Evolutionary conservation across 23 tunicate genomes (phyloP).

Genomic region (Halocynthia roretzi): DNA sequence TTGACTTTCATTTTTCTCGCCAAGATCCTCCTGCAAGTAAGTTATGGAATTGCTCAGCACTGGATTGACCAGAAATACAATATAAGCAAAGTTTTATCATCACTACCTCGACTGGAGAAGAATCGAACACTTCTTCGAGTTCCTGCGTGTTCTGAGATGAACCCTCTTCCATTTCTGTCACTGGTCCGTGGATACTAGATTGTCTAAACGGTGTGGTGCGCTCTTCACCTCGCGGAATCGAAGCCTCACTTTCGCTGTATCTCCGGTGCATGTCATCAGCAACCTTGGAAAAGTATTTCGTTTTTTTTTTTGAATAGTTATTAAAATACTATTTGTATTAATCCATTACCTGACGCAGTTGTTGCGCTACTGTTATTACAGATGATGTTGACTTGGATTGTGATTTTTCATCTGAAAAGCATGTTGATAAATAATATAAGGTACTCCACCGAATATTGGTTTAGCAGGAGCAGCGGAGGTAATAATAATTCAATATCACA

Average conservation of each 20-base stretch:
- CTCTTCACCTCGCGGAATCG: slow-evolving; percentile 6
- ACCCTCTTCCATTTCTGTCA: slow-evolving; percentile 14
- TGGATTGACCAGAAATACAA: neutral
- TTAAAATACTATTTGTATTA: neutral
- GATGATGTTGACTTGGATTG: slow-evolving; percentile 29
- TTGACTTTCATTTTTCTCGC: neutral
- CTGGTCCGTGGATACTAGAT: slow-evolving; percentile 12
- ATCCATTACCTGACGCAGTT: slow-evolving; percentile 8
- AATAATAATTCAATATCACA: too few relatives aligned
- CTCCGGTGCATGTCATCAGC: slow-evolving; percentile 25
- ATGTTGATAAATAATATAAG: too few relatives aligned
- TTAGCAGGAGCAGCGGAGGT: too few relatives aligned
- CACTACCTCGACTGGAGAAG: neutral
- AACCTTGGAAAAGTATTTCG: neutral
- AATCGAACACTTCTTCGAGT: slow-evolving; percentile 15
- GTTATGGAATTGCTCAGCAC: neutral
- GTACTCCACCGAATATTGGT: too few relatives aligned
- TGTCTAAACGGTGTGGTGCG: slow-evolving; percentile 8
- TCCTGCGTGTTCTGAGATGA: slow-evolving; percentile 16
- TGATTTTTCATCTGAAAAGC: neutral
- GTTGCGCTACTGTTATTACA: slow-evolving; percentile 12
- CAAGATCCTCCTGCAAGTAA: neutral
- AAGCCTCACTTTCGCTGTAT: slow-evolving; percentile 23
- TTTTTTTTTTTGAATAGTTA: too few relatives aligned
- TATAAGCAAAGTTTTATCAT: neutral